phyloP scores from a whole-genome alignment of 2,113 vertebrate genomes.

The Engystomops pustulosus region DNA sequence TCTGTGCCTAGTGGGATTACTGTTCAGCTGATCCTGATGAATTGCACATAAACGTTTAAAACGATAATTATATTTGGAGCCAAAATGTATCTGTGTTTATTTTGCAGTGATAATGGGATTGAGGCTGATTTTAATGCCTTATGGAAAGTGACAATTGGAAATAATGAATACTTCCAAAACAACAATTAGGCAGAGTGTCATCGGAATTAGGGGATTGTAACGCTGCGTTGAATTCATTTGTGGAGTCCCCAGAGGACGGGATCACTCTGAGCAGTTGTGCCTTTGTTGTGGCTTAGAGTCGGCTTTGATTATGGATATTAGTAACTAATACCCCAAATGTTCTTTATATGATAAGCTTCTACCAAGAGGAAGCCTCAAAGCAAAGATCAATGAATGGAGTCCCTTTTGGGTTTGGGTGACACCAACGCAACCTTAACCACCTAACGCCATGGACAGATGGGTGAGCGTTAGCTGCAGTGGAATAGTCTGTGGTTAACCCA shows the following conservation, averaged over 20 bases:
- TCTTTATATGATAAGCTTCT: slow-evolving; percentile 1
- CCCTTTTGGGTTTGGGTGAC: neutral
- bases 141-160: slow-evolving; percentile 29
- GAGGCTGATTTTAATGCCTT: slow-evolving; percentile 4
- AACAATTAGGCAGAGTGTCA: slow-evolving; percentile 40
- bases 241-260: slow-evolving; percentile 17
- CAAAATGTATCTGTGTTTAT: slow-evolving; percentile 1
- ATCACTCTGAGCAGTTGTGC: slow-evolving; percentile 13
- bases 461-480: too few species aligned
- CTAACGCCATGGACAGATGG: too few species aligned
- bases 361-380: neutral
- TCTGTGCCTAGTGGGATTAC: neutral
- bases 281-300: slow-evolving; percentile 14
- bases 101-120: neutral
- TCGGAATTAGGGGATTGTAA: slow-evolving; percentile 11
- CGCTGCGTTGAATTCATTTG: slow-evolving; percentile 41
- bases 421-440: neutral
- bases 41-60: neutral
- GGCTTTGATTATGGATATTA: neutral
- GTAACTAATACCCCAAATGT: slow-evolving; percentile 6
- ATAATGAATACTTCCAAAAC: slow-evolving; percentile 42
- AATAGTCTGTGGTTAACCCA: too few species aligned
- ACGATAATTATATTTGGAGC: slow-evolving; percentile 8
- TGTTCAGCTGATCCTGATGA: neutral
- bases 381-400: neutral